Evolutionary conservation across 1,140 invertebrate species (phyloP).

Genomic region (Marisa cornuarietis): DNA sequence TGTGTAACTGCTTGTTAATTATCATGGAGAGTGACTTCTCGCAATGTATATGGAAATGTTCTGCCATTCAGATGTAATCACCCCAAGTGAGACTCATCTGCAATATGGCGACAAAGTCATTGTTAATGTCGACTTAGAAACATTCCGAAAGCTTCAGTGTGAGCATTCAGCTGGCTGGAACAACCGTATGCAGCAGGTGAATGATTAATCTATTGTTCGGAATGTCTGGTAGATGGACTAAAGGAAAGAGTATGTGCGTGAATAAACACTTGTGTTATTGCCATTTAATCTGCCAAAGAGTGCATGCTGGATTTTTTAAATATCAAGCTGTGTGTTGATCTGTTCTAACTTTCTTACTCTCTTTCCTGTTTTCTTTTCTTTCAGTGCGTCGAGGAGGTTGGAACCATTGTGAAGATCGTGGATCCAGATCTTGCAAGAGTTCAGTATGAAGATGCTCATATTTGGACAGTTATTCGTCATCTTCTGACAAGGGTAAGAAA

Average conservation of each 20-base stretch:
- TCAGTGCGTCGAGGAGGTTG: slow-evolving; percentile 40
- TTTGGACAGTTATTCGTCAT: slow-evolving; percentile 33
- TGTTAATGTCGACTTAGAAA: slow-evolving; percentile 77
- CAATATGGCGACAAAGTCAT: slow-evolving; percentile 80
- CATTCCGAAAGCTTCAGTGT: slow-evolving; percentile 80
- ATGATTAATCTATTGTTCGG: not conserved
- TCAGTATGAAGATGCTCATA: slow-evolving; percentile 39
- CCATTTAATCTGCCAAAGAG: too few species aligned
- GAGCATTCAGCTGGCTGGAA: slow-evolving; percentile 87
- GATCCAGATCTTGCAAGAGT: slow-evolving; percentile 28
- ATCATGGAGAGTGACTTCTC: too few species aligned
- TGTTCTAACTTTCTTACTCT: too few species aligned
- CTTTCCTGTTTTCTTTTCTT: not conserved
- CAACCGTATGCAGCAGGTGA: slow-evolving; percentile 82
- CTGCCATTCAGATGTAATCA: slow-evolving; percentile 38
- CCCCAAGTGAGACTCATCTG: slow-evolving; percentile 32
- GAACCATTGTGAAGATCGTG: slow-evolving; percentile 33
- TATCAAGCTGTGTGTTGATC: too few species aligned
- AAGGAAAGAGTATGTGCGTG: too few species aligned
- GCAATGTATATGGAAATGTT: too few species aligned
- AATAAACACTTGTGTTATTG: too few species aligned
- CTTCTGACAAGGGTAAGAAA: slow-evolving; percentile 34
- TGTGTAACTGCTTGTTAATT: too few species aligned
- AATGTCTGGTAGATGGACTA: too few species aligned
- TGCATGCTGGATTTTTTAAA: too few species aligned